A percentile compares a stretch with the other conserved stretches of the same genome.
Evolutionary conservation across 2,797 vertebrate species (phyloP).

Genomic region (Takifugu ocellatus): DNA sequence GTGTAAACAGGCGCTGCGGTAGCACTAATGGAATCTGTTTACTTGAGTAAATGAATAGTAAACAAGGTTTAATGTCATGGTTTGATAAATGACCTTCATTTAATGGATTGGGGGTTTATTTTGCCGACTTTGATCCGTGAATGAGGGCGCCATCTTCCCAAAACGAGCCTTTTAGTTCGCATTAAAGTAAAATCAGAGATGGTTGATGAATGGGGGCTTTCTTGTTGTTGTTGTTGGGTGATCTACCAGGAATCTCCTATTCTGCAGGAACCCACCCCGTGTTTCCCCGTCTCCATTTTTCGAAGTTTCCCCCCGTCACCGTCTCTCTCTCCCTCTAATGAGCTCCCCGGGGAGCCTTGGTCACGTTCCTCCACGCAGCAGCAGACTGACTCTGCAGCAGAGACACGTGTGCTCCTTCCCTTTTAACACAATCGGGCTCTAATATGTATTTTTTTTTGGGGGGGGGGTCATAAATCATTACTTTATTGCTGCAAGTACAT

Average conservation of each 20-base stretch:
- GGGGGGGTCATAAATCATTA: constrained; percentile 9
- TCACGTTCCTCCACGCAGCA: constrained; percentile 49
- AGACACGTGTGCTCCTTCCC: constrained; percentile 14
- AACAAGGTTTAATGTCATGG: constrained; percentile 18
- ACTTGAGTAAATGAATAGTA: constrained; percentile 12
- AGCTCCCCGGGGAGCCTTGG: constrained; percentile 52
- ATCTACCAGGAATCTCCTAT: constrained; percentile 44
- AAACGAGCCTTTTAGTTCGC: too few species aligned
- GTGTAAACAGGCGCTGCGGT: constrained; percentile 18
- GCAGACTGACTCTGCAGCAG: constrained; percentile 29
- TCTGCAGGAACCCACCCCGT: constrained; percentile 22
- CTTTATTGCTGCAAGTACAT: not conserved
- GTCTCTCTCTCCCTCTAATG: constrained; percentile 47
- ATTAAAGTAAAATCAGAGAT: too few species aligned
- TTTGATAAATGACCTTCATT: too few species aligned
- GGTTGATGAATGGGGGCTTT: too few species aligned
- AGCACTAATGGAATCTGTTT: constrained; percentile 3
- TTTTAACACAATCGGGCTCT: constrained; percentile 12
- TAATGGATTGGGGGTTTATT: too few species aligned
- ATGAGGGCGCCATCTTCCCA: too few species aligned
- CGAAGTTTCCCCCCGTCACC: constrained; percentile 17
- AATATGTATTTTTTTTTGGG: constrained; percentile 27
- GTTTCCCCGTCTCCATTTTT: constrained; percentile 44
- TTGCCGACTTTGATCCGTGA: too few species aligned
- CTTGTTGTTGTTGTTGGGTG: not conserved